Percentiles rank a stretch among this genome's conserved stretches.
phyloP scores from a whole-genome alignment of 1,140 invertebrate genomes.

The Semibalanus balanoides region DNA sequence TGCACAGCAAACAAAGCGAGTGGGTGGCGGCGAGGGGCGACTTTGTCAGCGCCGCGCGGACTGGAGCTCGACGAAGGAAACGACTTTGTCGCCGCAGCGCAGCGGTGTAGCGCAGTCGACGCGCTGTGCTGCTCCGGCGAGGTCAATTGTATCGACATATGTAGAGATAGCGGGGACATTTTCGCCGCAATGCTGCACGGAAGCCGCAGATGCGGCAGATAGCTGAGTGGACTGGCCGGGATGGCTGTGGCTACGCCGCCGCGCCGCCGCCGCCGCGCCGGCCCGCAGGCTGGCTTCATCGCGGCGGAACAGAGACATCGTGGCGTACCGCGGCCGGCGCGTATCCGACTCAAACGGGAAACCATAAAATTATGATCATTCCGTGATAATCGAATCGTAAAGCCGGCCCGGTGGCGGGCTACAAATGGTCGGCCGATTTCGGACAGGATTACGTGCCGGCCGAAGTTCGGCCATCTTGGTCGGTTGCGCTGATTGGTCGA shows the following conservation, averaged over 20 bases:
- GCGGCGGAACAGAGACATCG: not conserved
- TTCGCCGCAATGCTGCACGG: not conserved
- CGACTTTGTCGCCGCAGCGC: no score
- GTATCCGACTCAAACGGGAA: not conserved
- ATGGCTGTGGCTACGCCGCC: not conserved
- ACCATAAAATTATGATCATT: not conserved
- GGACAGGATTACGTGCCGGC: not conserved
- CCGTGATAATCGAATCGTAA: not conserved
- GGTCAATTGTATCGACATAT: not conserved
- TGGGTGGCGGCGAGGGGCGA: no score
- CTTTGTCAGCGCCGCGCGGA: no score
- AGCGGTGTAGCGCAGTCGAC: no score
- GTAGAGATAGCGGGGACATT: not conserved
- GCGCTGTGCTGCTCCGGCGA: no score
- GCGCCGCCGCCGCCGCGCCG: no score
- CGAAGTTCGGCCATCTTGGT: not conserved
- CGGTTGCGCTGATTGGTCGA: not conserved
- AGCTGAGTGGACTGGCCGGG: not conserved
- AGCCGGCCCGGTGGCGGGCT: not conserved
- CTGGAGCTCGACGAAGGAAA: no score
- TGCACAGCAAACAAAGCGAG: not conserved
- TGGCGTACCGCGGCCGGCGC: not conserved
- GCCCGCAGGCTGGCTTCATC: no score
- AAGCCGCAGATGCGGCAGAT: not conserved
- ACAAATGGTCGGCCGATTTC: not conserved